phyloP scores from a whole-genome alignment of 2,888 invertebrate species.

The Coenonympha arcania region DNA sequence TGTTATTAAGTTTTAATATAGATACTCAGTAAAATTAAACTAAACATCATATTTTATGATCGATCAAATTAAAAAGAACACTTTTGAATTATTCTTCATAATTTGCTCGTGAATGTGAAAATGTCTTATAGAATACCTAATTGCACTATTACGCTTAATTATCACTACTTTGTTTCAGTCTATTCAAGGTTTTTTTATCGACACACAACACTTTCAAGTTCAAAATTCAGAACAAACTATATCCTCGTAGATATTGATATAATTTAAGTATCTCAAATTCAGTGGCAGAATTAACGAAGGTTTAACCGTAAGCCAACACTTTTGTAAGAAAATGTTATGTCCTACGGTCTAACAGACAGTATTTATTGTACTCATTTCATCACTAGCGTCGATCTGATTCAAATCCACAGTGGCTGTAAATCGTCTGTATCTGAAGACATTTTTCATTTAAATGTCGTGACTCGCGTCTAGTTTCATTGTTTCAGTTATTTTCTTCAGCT shows the following conservation, averaged over 20 bases:
- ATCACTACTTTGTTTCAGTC: not conserved
- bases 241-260: not conserved
- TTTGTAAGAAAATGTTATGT: no score
- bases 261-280: not conserved
- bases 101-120: not conserved
- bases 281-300: not conserved
- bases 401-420: not conserved
- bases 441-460: not conserved
- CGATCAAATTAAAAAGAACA: slow-evolving; percentile 1
- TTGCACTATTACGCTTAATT: not conserved
- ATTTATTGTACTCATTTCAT: not conserved
- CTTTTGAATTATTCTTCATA: not conserved
- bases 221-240: not conserved
- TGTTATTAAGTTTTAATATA: no score
- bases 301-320: no score
- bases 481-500: not conserved
- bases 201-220: not conserved
- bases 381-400: not conserved
- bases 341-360: not conserved
- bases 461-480: no score
- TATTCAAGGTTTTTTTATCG: not conserved
- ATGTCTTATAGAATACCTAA: not conserved
- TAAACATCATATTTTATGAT: not conserved
- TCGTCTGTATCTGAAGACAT: not conserved
- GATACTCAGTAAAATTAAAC: no score